Percentiles rank a stretch among this genome's conserved stretches.
Conservation (phyloP, 1,140 invertebrate species). For the Spodoptera frugiperda region DNA sequence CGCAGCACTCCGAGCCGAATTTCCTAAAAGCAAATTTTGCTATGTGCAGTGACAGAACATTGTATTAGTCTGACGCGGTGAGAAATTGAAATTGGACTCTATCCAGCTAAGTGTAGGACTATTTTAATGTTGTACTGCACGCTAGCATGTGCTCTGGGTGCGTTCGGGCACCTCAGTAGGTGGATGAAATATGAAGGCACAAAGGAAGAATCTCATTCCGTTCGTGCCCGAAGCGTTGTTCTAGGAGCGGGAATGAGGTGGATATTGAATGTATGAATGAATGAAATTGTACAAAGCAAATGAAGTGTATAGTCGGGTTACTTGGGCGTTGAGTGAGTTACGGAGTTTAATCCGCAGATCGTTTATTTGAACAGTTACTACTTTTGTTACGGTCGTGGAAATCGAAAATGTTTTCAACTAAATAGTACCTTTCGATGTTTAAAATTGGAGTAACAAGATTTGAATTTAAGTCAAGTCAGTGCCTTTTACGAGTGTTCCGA, state of each 20-base stretch:
- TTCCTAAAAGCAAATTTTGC: slow-evolving; percentile 74
- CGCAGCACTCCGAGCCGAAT: slow-evolving; percentile 62
- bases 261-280: slow-evolving; percentile 65
- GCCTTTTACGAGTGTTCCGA: slow-evolving; percentile 66
- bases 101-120: slow-evolving; percentile 55
- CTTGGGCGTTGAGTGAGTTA: slow-evolving; percentile 16
- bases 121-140: slow-evolving; percentile 52
- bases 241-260: slow-evolving; percentile 61
- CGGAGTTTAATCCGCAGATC: slow-evolving; percentile 19
- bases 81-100: slow-evolving; percentile 59
- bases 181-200: slow-evolving; percentile 78
- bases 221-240: slow-evolving; percentile 70
- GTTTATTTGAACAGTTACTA: slow-evolving; percentile 31
- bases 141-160: slow-evolving; percentile 56
- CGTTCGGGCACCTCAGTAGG: slow-evolving; percentile 61
- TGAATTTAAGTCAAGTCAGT: slow-evolving; percentile 46
- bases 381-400: neutral
- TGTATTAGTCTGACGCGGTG: slow-evolving; percentile 57
- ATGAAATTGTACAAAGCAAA: slow-evolving; percentile 54
- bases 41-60: slow-evolving; percentile 65
- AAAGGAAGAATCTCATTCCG: slow-evolving; percentile 77
- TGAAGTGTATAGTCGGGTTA: slow-evolving; percentile 45
- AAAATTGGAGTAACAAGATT: slow-evolving; percentile 1
- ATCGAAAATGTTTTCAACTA: neutral
- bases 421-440: neutral